phyloP scores from a whole-genome alignment of 1,140 invertebrate species.

The Drosophila kanapiae region DNA sequence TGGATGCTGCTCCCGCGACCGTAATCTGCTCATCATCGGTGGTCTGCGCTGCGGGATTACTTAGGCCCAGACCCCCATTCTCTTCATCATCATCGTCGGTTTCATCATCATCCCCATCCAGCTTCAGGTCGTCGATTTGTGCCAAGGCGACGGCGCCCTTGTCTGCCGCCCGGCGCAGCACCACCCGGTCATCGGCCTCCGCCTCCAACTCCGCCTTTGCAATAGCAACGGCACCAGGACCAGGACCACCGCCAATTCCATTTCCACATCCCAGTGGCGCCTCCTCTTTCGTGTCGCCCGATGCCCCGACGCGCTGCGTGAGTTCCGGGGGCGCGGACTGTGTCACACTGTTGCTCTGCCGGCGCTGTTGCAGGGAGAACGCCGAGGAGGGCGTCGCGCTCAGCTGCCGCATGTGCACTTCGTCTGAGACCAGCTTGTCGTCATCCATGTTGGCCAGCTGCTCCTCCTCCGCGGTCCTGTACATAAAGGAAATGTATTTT shows the following conservation, averaged over 20 bases:
- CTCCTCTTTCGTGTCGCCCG: conserved; percentile 35
- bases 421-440: conserved; percentile 77
- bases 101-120: conserved; percentile 62
- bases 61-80: conserved; percentile 46
- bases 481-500: neutral
- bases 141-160: conserved; percentile 71
- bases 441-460: conserved; percentile 77
- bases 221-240: neutral
- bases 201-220: conserved; percentile 6
- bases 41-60: conserved; percentile 74
- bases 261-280: conserved; percentile 5
- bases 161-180: conserved; percentile 52
- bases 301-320: conserved; percentile 36
- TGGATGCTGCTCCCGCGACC: conserved; percentile 37
- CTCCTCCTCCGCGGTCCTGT: conserved; percentile 58
- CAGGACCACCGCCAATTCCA: neutral
- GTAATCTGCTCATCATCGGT: conserved; percentile 73
- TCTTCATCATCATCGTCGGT: conserved; percentile 17
- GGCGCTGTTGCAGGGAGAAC: conserved; percentile 54
- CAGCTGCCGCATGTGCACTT: conserved; percentile 75
- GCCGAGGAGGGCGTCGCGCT: conserved; percentile 68
- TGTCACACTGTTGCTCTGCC: conserved; percentile 58
- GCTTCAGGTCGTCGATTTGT: conserved; percentile 72
- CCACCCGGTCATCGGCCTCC: conserved; percentile 56
- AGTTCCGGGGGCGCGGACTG: conserved; percentile 68